Percentiles rank a stretch among this genome's conserved stretches.
phyloP scores from a whole-genome alignment of 37 sponge, comb jelly and placozoan species.

The Cliona cf. orientalis region DNA sequence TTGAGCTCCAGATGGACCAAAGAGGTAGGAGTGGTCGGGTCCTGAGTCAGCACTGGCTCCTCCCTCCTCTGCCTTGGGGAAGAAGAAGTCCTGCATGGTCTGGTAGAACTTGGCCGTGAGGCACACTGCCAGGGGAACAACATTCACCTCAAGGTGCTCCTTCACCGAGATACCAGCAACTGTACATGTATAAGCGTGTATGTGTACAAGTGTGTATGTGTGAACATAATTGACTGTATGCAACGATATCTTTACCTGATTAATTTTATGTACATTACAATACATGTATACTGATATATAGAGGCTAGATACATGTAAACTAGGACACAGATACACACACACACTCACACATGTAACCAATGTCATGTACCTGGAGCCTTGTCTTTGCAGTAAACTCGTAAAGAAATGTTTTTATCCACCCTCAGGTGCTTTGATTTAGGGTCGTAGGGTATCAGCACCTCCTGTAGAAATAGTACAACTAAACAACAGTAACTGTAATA shows the following conservation, averaged over 20 bases:
- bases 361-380: conserved; percentile 63
- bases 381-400: conserved; percentile 80
- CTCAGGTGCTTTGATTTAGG: conserved; percentile 54
- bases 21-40: conserved; percentile 61
- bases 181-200: conserved; percentile 43
- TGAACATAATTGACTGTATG: neutral
- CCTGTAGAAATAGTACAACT: conserved; percentile 15
- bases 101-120: conserved; percentile 85
- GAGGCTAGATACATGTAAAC: neutral
- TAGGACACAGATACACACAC: neutral
- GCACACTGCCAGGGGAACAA: conserved; percentile 88
- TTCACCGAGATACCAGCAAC: conserved; percentile 95
- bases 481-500: neutral
- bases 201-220: neutral
- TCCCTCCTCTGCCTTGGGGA: conserved; percentile 64
- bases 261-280: too few relatives aligned
- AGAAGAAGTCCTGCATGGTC: conserved; percentile 89
- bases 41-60: conserved; percentile 2
- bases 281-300: neutral
- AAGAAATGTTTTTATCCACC: conserved; percentile 79
- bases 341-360: neutral
- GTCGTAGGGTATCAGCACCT: conserved; percentile 80
- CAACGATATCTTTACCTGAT: conserved; percentile 91
- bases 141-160: conserved; percentile 94
- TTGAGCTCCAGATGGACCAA: conserved; percentile 51